phyloP scores from a whole-genome alignment of 2,113 vertebrate genomes.

The Daphoenositta chrysoptera region DNA sequence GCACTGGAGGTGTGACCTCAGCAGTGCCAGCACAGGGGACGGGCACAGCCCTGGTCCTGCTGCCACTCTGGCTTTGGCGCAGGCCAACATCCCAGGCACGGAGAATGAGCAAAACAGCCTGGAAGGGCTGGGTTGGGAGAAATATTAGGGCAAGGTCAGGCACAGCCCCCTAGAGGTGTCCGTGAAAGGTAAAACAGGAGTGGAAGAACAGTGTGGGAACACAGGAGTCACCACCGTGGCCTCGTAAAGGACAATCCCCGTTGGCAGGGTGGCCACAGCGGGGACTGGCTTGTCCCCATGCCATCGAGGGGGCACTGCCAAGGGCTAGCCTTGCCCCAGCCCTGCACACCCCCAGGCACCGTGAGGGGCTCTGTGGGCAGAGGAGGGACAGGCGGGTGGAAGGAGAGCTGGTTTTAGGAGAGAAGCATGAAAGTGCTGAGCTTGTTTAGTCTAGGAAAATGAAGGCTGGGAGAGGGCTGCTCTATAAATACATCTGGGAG shows the following conservation, averaged over 20 bases:
- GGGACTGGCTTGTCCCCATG: accelerated
- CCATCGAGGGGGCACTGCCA: accelerated
- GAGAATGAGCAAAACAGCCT: not conserved
- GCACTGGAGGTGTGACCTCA: not conserved
- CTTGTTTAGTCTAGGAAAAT: slow-evolving; percentile 62
- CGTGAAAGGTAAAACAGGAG: not conserved
- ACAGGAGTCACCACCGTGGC: accelerated
- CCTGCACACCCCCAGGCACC: accelerated
- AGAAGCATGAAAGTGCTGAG: not conserved
- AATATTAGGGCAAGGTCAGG: not conserved
- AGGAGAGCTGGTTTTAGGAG: not conserved
- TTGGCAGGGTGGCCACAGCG: not conserved
- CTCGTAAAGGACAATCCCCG: not conserved
- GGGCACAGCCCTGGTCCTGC: not conserved
- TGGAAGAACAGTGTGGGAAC: not conserved
- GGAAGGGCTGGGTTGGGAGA: not conserved
- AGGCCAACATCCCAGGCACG: not conserved
- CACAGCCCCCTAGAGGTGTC: not conserved
- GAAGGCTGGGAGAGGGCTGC: not conserved
- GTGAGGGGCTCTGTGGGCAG: not conserved
- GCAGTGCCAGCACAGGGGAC: not conserved
- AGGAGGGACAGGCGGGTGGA: not conserved
- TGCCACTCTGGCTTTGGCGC: not conserved
- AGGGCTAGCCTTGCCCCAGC: not conserved
- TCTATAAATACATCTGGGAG: slow-evolving; percentile 61